Percentiles rank a stretch among this genome's conserved stretches.
These are phyloP conservation scores for Anarsia innoxiella DNA, from an alignment of 2,888 invertebrate species.

Conservation along the genomic window DNA sequence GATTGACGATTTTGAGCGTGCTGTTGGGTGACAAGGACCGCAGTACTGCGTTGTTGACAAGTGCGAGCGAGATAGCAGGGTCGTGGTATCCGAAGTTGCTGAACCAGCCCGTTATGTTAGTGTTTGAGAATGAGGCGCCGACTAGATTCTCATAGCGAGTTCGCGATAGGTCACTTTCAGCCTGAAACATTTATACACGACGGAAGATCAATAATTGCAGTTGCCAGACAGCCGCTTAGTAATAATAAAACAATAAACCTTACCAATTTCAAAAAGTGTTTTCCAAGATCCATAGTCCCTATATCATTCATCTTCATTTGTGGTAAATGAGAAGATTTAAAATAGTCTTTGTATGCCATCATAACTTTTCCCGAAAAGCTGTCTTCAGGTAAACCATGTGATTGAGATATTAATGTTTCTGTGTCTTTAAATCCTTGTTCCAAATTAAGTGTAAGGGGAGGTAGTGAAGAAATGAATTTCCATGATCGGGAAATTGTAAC, in stretches of 20 bases:
- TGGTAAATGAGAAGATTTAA: conserved; percentile 37
- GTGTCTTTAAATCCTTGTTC: conserved; percentile 52
- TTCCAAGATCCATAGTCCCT: conserved; percentile 44
- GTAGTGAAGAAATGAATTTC: conserved; percentile 72
- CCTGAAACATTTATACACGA: background rate
- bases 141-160: conserved; percentile 71
- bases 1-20: conserved; percentile 72
- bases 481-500: conserved; percentile 61
- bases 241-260: conserved; percentile 18
- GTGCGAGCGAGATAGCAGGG: conserved; percentile 79
- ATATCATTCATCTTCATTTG: conserved; percentile 47
- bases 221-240: too few species aligned
- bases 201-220: too few species aligned
- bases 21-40: conserved; percentile 56
- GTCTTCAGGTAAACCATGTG: conserved; percentile 31
- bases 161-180: conserved; percentile 38
- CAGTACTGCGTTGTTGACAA: conserved; percentile 79
- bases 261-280: conserved; percentile 65
- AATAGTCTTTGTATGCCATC: conserved; percentile 50
- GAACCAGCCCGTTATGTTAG: conserved; percentile 79
- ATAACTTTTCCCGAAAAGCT: conserved; percentile 41
- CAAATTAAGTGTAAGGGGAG: conserved; percentile 73
- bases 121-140: conserved; percentile 71
- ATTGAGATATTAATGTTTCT: conserved; percentile 47
- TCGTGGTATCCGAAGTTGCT: conserved; percentile 88